Conservation (phyloP, 2,888 invertebrate species). For the Ichneumon xanthorius region DNA sequence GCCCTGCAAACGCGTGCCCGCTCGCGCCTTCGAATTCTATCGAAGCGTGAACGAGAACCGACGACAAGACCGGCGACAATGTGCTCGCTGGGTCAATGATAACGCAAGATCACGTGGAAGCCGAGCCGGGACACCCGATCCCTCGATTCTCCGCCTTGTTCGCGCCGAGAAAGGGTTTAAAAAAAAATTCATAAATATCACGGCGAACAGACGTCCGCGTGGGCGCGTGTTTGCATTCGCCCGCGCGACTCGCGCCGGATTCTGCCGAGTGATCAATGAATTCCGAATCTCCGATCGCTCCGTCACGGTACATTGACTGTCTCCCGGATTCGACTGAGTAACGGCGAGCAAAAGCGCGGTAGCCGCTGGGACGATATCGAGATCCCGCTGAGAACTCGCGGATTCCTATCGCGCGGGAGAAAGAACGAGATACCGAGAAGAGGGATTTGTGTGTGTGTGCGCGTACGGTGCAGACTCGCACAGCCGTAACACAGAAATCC, state of each 20-base stretch:
- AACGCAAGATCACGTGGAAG: constrained; percentile 31
- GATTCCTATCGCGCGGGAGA: background rate
- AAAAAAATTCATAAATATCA: background rate
- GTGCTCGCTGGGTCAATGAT: constrained; percentile 51
- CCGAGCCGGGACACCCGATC: constrained; percentile 51
- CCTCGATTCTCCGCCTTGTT: constrained; percentile 44
- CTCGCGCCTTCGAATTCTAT: constrained; percentile 47
- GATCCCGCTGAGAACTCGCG: constrained; percentile 14
- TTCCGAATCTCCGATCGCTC: background rate
- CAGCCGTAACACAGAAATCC: background rate
- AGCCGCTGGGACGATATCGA: background rate
- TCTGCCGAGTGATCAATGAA: constrained; percentile 13
- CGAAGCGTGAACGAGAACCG: constrained; percentile 57
- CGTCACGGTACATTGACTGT: background rate
- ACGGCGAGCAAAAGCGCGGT: background rate
- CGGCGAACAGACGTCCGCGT: background rate
- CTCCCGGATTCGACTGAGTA: background rate
- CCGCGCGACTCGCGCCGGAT: background rate
- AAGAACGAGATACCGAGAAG: constrained; percentile 6
- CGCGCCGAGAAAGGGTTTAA: background rate
- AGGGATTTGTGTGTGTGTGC: background rate
- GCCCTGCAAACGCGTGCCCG: constrained; percentile 1
- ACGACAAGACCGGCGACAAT: constrained; percentile 47
- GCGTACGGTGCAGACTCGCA: background rate
- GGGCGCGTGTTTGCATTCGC: background rate